A percentile compares a stretch with the other conserved stretches of the same genome.
Evolutionary conservation across 2,888 invertebrate genomes (phyloP).

Genomic region (Caenorhabditis wallacei): DNA sequence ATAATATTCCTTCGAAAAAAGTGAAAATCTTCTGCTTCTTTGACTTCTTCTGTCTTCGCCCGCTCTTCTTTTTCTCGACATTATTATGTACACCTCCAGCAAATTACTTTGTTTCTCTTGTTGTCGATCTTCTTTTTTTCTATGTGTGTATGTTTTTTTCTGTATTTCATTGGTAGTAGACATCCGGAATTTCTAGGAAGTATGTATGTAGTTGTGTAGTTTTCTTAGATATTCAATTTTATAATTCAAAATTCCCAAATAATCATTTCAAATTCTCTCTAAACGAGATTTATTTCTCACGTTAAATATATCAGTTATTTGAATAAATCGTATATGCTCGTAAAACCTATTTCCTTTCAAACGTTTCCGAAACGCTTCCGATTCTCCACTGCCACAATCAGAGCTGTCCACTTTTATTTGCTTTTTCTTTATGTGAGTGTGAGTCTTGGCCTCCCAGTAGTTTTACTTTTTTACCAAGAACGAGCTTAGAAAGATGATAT

Average conservation of each 20-base stretch:
- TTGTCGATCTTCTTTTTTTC: constrained; percentile 17
- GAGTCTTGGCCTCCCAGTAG: constrained; percentile 32
- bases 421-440: constrained; percentile 45
- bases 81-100: constrained; percentile 59
- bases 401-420: constrained; percentile 58
- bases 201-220: not conserved
- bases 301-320: no score
- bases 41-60: constrained; percentile 34
- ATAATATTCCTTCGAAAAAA: constrained; percentile 44
- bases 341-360: constrained; percentile 14
- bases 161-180: constrained; percentile 18
- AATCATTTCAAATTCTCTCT: no score
- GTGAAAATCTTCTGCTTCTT: constrained; percentile 55
- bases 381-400: constrained; percentile 10
- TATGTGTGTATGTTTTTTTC: constrained; percentile 7
- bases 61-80: constrained; percentile 50
- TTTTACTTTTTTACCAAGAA: constrained; percentile 52
- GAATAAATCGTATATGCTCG: not conserved
- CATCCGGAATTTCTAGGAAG: constrained; percentile 29
- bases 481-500: constrained; percentile 56
- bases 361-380: constrained; percentile 36
- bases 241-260: no score
- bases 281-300: no score
- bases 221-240: not conserved
- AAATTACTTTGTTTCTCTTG: constrained; percentile 62